Percentiles rank a stretch among this genome's conserved stretches.
Evolutionary conservation across 2,888 invertebrate species (phyloP).

Genomic region (Epistrophe eligans): DNA sequence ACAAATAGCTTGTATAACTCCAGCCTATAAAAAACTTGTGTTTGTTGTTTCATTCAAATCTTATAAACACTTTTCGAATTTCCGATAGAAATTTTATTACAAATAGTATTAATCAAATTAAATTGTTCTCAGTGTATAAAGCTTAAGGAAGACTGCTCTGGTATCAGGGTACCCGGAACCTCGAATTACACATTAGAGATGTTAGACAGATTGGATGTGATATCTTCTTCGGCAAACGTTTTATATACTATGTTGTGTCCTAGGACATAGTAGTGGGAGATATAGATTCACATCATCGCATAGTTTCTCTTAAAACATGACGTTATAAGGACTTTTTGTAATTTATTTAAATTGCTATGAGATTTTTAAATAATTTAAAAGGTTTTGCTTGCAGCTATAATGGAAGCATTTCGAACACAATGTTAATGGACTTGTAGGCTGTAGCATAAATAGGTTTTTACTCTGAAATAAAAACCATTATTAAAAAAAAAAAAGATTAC

Average conservation of each 20-base stretch:
- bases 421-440: background rate
- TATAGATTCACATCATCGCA: conserved; percentile 45
- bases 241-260: conserved; percentile 54
- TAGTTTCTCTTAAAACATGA: conserved; percentile 49
- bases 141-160: background rate
- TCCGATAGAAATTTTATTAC: no score
- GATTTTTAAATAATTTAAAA: conserved; percentile 64
- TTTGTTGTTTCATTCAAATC: no score
- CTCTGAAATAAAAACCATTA: no score
- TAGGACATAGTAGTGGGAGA: conserved; percentile 32
- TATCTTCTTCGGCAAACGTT: conserved; percentile 49
- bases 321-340: conserved; percentile 60
- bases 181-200: conserved; percentile 63
- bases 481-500: no score
- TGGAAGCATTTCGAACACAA: background rate
- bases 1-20: no score
- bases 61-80: no score
- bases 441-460: no score
- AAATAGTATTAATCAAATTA: background rate
- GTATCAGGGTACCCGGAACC: conserved; percentile 38
- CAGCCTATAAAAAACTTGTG: no score
- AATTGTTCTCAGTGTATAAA: background rate
- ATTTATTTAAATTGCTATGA: conserved; percentile 54
- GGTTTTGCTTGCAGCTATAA: conserved; percentile 1
- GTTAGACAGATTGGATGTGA: conserved; percentile 62